Conservation (phyloP, 2,797 vertebrate species). For the Rhinichthys osculus region DNA sequence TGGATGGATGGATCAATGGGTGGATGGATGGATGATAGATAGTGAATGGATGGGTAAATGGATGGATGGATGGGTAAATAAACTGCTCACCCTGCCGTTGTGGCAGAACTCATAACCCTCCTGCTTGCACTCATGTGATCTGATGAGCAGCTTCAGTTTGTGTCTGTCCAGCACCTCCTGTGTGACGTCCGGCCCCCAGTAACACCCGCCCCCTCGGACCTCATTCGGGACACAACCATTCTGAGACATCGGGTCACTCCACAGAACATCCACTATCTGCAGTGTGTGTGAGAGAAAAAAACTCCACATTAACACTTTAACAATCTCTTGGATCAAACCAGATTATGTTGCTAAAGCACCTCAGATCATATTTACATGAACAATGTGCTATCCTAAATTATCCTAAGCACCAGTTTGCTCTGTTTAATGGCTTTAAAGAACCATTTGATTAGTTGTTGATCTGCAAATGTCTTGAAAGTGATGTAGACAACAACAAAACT, state of each 20-base stretch:
- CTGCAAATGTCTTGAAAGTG: not conserved
- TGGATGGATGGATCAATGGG: not conserved
- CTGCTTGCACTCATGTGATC: conserved; percentile 94
- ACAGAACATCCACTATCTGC: conserved; percentile 88
- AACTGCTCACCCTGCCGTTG: conserved; percentile 78
- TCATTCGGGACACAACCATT: conserved; percentile 88
- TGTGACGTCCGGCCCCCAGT: conserved; percentile 92
- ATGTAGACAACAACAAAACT: not conserved
- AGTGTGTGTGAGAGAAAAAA: not conserved
- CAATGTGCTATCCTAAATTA: not conserved
- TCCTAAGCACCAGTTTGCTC: not conserved
- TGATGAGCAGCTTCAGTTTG: conserved; percentile 88
- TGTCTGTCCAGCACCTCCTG: conserved; percentile 82
- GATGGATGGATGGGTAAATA: not conserved
- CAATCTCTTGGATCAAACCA: not conserved
- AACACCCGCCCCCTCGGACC: conserved; percentile 90
- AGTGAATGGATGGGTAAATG: not conserved
- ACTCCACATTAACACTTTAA: not conserved
- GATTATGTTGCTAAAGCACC: not conserved
- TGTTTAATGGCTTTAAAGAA: not conserved
- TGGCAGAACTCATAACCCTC: conserved; percentile 95
- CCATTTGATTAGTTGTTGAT: not conserved
- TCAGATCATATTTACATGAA: not conserved
- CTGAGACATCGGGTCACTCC: conserved; percentile 92
- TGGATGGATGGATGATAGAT: fast-evolving